Base-by-base conservation (phyloP, 2,888 invertebrate genomes). In the Sclerodermus sp. region DNA sequence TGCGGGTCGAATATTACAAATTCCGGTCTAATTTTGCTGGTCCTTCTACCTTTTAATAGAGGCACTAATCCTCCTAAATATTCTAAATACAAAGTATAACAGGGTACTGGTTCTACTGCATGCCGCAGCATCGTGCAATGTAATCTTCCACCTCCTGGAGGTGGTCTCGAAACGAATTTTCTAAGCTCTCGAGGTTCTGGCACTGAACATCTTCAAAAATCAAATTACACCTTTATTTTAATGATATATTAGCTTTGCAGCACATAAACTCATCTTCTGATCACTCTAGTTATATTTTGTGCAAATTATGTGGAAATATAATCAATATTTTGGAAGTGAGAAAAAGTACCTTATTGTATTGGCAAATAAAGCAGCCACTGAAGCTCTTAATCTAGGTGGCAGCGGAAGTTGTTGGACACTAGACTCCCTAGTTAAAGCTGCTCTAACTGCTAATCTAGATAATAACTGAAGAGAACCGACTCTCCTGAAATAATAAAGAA, bases 101-200 rank as follows among this genome's bases (percentile, higher is more conserved):
- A 91, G 30, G 89, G 90, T 32, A 88, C 87, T 4, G 87, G 87
- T 66, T 94, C 94, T 55, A 89, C 89, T 57, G 93, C 93, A 73
- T 96, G 94, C 0, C 96, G 85, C 53, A 97, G 88, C 91, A 99
- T 97, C 47, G 98, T 99, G 81, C 99, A 99, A 80, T 97, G 96
- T 51, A 97, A 84, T 5, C 98, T 87, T 49, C 90, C 91, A 47
- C 88, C 87, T 55, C 87, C 87, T 17, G 86, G 82, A 1, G 96
- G 96, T 12, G 98, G 94, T 45, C 91, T 87, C 39, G 95, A 93
- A 31, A 97, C 96, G 82, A 97, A 97, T 58, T 92, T 91, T 49
- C 96, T 86, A 53, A 98, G 82, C 62, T 91, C 90, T 71, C 87
- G 87, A 13, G 88, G 84, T 76, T 94, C 92, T 38, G 98, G 98